phyloP scores from a whole-genome alignment of 2,888 invertebrate genomes.

The Epiblema foenella region DNA sequence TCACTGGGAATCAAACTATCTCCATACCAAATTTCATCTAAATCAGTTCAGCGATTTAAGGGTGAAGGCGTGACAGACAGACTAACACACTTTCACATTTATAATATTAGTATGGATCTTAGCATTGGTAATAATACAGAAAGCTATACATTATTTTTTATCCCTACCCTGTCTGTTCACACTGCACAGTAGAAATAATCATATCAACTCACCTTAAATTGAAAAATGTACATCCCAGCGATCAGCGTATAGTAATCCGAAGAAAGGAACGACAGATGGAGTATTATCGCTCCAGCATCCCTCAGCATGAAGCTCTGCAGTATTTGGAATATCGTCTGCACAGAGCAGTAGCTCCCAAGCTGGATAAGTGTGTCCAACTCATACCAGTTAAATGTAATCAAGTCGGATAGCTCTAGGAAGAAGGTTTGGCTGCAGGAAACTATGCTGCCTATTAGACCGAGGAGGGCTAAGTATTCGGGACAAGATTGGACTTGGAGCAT shows the following conservation, averaged over 20 bases:
- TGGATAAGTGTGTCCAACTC: constrained; percentile 87
- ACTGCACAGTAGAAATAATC: too few relatives aligned
- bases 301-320: constrained; percentile 90
- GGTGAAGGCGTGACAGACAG: too few relatives aligned
- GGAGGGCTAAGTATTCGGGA: constrained; percentile 92
- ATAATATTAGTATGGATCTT: too few relatives aligned
- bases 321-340: constrained; percentile 91
- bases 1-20: too few relatives aligned
- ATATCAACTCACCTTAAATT: constrained; percentile 87
- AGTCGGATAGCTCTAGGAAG: constrained; percentile 89
- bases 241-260: constrained; percentile 94
- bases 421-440: constrained; percentile 92
- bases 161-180: too few relatives aligned
- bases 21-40: too few relatives aligned
- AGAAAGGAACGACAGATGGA: constrained; percentile 92
- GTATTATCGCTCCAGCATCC: constrained; percentile 91
- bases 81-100: too few relatives aligned
- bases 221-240: constrained; percentile 91
- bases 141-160: too few relatives aligned
- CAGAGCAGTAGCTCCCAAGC: constrained; percentile 86
- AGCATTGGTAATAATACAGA: too few relatives aligned
- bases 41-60: too few relatives aligned
- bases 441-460: constrained; percentile 92
- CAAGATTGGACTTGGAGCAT: constrained; percentile 91
- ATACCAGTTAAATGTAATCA: constrained; percentile 88